phyloP scores from a whole-genome alignment of 30 jellyfish, hydroid and myxozoan genomes.

The Chironex yamaguchii region DNA sequence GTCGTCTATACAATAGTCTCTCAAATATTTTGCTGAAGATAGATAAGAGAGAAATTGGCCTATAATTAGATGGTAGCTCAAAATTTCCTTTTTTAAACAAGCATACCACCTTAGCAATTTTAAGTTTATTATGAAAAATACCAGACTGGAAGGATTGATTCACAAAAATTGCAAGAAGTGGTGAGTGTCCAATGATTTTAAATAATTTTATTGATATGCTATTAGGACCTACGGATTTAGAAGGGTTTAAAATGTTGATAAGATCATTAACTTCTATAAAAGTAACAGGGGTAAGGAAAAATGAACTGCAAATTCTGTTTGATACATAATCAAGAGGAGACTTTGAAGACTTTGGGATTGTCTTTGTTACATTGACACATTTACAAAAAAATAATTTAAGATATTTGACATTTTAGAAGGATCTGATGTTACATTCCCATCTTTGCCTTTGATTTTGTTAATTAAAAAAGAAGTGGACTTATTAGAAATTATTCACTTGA shows the following conservation, averaged over 20 bases:
- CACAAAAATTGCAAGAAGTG: slow-evolving; percentile 13
- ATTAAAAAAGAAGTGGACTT: slow-evolving; percentile 32
- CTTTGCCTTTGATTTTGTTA: slow-evolving; percentile 59
- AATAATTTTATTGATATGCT: slow-evolving; percentile 42
- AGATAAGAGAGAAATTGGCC: slow-evolving; percentile 1
- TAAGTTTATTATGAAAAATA: slow-evolving; percentile 3
- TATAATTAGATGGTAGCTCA: neutral
- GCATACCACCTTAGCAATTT: slow-evolving; percentile 1
- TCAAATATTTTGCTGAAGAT: neutral
- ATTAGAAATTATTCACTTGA: neutral
- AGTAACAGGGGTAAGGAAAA: slow-evolving; percentile 28
- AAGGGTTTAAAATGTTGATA: slow-evolving; percentile 47
- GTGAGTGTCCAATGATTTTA: slow-evolving; percentile 8
- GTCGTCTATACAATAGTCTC: neutral
- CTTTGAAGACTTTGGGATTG: neutral
- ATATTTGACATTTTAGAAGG: slow-evolving; percentile 22
- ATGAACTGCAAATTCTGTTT: slow-evolving; percentile 10
- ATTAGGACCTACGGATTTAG: slow-evolving; percentile 62
- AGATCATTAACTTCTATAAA: slow-evolving; percentile 46
- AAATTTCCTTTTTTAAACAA: neutral
- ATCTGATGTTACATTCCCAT: slow-evolving; percentile 62
- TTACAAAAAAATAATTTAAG: slow-evolving; percentile 21
- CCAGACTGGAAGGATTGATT: slow-evolving; percentile 46
- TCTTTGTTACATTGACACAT: slow-evolving; percentile 3
- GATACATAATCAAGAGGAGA: neutral